phyloP scores from a whole-genome alignment of 2,113 vertebrate species.

The Erythrocercus mccallii region DNA sequence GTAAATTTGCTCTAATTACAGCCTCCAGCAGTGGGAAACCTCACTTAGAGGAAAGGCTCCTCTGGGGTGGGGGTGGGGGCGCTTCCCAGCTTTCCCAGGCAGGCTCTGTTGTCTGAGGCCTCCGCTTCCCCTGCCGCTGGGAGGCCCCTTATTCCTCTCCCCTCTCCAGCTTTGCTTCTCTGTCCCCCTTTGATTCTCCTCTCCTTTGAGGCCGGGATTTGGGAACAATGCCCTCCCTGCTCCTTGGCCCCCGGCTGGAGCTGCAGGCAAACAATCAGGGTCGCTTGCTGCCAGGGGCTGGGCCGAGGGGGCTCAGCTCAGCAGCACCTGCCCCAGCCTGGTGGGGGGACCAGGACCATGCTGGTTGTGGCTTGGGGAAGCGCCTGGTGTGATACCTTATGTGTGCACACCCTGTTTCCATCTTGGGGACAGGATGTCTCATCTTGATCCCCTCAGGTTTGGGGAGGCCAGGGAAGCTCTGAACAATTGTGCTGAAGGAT shows the following conservation, averaged over 20 bases:
- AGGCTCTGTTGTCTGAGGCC: slow-evolving; percentile 62
- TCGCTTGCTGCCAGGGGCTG: neutral
- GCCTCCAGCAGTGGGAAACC: slow-evolving; percentile 78
- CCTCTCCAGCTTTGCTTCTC: slow-evolving; percentile 46
- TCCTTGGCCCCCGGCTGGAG: slow-evolving; percentile 38
- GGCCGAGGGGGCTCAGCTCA: neutral
- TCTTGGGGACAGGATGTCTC: neutral
- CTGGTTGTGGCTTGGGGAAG: neutral
- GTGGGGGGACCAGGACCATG: neutral
- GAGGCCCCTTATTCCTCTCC: slow-evolving; percentile 65
- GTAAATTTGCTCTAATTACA: slow-evolving; percentile 80
- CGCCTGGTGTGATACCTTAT: neutral
- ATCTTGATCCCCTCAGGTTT: neutral
- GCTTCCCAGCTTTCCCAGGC: slow-evolving; percentile 61
- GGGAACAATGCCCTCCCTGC: slow-evolving; percentile 45
- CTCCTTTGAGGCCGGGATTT: slow-evolving; percentile 43
- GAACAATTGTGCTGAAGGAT: neutral
- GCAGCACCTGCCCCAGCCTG: slow-evolving; percentile 4
- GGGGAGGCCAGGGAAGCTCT: neutral
- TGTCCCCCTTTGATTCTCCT: slow-evolving; percentile 30
- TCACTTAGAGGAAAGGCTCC: slow-evolving; percentile 74
- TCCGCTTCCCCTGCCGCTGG: slow-evolving; percentile 48
- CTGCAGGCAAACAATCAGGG: slow-evolving; percentile 7
- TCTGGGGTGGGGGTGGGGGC: slow-evolving; percentile 58
- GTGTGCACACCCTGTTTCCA: neutral